These are phyloP conservation scores for Amblyjoppa fuscipennis DNA, from an alignment of 2,888 invertebrate species.

Conservation along the genomic window DNA sequence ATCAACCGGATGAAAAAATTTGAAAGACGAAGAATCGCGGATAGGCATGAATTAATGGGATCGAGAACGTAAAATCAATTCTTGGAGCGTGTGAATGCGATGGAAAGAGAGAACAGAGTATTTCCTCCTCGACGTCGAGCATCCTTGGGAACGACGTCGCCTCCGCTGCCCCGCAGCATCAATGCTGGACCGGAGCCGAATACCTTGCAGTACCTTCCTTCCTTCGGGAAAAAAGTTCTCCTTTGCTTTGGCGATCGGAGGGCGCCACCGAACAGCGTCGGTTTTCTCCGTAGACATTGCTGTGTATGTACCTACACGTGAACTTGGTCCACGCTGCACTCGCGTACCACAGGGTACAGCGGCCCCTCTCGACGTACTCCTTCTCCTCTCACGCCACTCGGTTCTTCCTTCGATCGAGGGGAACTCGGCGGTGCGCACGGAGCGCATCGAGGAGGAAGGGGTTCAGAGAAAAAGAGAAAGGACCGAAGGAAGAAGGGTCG, in stretches of 20 bases:
- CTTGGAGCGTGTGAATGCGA: not conserved
- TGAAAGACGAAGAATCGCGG: not conserved
- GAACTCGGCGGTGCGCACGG: conserved; percentile 46
- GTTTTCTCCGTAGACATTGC: conserved; percentile 66
- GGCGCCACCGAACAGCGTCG: conserved; percentile 80
- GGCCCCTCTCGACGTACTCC: conserved; percentile 51
- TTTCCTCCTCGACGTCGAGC: not conserved
- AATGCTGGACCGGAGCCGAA: conserved; percentile 16
- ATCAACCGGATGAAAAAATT: too few relatives aligned
- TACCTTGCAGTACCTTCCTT: conserved; percentile 23
- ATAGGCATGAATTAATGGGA: not conserved
- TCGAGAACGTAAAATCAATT: not conserved
- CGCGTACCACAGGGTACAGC: conserved; percentile 22
- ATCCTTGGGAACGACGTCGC: not conserved
- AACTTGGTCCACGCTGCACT: conserved; percentile 48
- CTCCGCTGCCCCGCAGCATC: not conserved
- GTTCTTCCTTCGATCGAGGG: conserved; percentile 42
- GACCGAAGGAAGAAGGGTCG: conserved; percentile 44
- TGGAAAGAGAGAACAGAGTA: not conserved
- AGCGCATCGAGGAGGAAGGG: conserved; percentile 25
- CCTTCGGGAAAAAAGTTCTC: conserved; percentile 51
- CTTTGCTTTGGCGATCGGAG: conserved; percentile 69
- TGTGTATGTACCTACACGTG: conserved; percentile 34
- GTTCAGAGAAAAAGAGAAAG: conserved; percentile 11
- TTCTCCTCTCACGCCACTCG: conserved; percentile 64